Evolutionary conservation across 2,113 vertebrate genomes (phyloP), one percentile per base, ranked within the genome.

Genomic region (Nicator chloris): DNA sequence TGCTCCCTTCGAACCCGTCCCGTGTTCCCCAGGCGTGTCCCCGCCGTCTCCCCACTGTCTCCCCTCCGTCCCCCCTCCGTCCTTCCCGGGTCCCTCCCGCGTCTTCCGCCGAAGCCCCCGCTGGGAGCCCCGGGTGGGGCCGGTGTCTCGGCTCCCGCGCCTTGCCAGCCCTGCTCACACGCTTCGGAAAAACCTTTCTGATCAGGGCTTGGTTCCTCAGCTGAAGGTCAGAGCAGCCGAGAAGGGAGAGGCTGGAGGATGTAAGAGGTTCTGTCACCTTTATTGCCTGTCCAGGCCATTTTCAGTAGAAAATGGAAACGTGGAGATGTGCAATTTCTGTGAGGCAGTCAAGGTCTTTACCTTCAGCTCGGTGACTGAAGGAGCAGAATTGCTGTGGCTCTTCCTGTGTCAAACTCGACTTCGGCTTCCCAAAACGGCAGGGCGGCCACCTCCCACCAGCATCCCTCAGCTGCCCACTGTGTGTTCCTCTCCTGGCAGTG

Each of bases 141-240:
- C 11, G 4, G 4, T 39, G 60, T 44, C 13, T 22, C 10, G 44
- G 35, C 50, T 20, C 22, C 50, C 8, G 24, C 11, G 6, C 5
- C 10, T 28, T 10, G 56, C 35, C 31, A 4, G 50, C 5, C 44
- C n/a, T 4, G 12, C 33, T 37, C 33, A 3, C 26, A 2, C 10
- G 2, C 28, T 6, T 19, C 9, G 22, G 45, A 5, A 23, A 5
- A 39, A 2, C 30, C 2, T 16, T 10, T 4, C 2, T 13, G 15
- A 1, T 6, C 7, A 15, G 10, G 15, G 16, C 16, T 20, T 26
- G 22, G 14, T 14, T n/a, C 27, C 26, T 11, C 37, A 5, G 30
- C 42, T 11, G 44, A 8, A 12, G 18, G 50, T 15, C 11, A 6
- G 10, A 39, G 44, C 68, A 12, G 44, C 16, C 23, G 1, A 8